Base-by-base conservation (phyloP, 2,113 vertebrate species). In the Pachyramphus minor region DNA sequence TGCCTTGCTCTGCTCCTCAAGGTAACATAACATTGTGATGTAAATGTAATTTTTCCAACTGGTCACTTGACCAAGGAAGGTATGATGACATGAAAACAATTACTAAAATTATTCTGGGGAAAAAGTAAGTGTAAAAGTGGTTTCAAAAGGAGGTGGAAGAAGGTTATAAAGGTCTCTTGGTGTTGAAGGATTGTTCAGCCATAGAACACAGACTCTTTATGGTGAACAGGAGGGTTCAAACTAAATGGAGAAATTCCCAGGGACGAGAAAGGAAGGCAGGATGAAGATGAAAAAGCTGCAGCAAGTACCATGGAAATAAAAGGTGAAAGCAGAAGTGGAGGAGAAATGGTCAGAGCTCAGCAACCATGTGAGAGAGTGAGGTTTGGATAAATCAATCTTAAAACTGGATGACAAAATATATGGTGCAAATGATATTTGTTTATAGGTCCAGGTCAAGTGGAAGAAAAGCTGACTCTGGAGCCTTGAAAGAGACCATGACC, bases 81-180 rank as follows among this genome's bases (percentile, higher is more conserved):
- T 88, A 97, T 77, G 89, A 97, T 97, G 96, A 91, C 62, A 96
- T 97, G 95, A 95, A 96, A 96, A 93, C 76, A 97, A 81, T 25
- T 90, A 85, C 75, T 93, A 90, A 96, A 95, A 95, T 94, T 96
- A 97, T 94, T 91, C 44, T 42, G 12, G 66, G 91, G 88, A 28
- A 60, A 92, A 97, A 89, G 47, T 91, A 96, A 90, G 93, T 86
- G 53, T 60, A 96, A 90, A 96, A 93, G 96, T 72, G 93, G 74
- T 93, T 97, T 96, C 72, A 95, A 90, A 96, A 91, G 90, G 89
- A 93, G 69, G 94, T 94, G 93, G 79, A 90, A 85, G 69, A 90
- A 89, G 91, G 89, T 95, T 95, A 95, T 90, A 91, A 96, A 94
- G 74, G 56, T 94, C 45, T 94, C 79, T 91, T 58, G 44, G 87